Evolutionary conservation across 2,888 invertebrate genomes (phyloP).

Genomic region (Lumbricus terrestris): DNA sequence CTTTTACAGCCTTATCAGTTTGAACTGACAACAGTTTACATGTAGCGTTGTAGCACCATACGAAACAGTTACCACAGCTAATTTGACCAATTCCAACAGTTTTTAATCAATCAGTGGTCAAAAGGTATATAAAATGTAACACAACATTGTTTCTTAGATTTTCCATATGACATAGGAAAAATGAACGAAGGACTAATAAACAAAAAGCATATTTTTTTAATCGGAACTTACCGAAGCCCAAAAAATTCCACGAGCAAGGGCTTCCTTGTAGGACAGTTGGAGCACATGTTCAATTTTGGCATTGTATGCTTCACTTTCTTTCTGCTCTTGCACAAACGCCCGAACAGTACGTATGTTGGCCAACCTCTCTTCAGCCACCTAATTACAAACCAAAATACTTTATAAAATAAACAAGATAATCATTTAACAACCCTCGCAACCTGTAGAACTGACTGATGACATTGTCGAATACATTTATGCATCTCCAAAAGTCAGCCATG

Average conservation of each 20-base stretch:
- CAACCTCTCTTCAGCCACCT: constrained; percentile 79
- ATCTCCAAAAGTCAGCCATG: background rate
- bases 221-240: constrained; percentile 75
- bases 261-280: constrained; percentile 79
- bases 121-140: background rate
- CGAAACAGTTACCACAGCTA: background rate
- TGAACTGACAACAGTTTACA: background rate
- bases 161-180: background rate
- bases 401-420: background rate
- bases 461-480: background rate
- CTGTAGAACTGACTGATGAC: background rate
- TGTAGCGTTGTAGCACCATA: background rate
- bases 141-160: background rate
- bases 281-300: constrained; percentile 72
- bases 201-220: no score
- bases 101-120: background rate
- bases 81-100: background rate
- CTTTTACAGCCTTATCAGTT: no score
- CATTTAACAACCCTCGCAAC: background rate
- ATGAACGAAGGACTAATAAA: background rate
- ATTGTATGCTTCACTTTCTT: constrained; percentile 73
- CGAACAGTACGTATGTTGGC: constrained; percentile 89
- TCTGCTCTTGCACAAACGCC: constrained; percentile 81
- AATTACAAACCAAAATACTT: background rate
- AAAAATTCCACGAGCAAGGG: constrained; percentile 81